Conservation (phyloP, 1,140 invertebrate species). For the Procambarus virginalis region DNA sequence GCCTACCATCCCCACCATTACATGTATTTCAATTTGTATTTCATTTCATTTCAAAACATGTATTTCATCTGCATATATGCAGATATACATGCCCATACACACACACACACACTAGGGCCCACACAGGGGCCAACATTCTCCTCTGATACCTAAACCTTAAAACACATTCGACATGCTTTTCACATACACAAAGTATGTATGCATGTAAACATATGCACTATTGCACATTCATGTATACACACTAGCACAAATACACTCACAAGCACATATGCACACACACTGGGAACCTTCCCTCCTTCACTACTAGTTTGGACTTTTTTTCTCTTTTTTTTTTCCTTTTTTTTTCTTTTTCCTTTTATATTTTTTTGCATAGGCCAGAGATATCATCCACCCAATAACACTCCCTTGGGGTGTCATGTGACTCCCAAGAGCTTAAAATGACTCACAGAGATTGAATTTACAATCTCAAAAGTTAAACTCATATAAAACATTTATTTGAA, state of each 20-base stretch:
- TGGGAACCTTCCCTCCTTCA: slow-evolving; percentile 31
- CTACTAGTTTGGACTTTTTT: slow-evolving; percentile 28
- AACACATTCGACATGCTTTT: too few relatives aligned
- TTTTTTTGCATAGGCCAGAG: slow-evolving; percentile 55
- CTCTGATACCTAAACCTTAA: too few relatives aligned
- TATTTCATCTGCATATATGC: too few relatives aligned
- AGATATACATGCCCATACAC: background rate
- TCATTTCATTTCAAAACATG: too few relatives aligned
- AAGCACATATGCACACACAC: slow-evolving; percentile 1
- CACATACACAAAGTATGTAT: too few relatives aligned
- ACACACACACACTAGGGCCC: background rate
- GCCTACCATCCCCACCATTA: background rate
- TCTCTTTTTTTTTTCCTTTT: background rate
- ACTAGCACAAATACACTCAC: slow-evolving; percentile 34
- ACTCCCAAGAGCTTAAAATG: slow-evolving; percentile 26
- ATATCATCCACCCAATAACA: slow-evolving; percentile 38
- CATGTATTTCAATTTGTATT: background rate
- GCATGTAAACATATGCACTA: too few relatives aligned
- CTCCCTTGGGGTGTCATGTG: slow-evolving; percentile 47
- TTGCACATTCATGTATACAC: slow-evolving; percentile 30
- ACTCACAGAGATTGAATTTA: slow-evolving; percentile 31
- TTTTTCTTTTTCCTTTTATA: slow-evolving; percentile 30
- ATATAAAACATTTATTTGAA: slow-evolving; percentile 53
- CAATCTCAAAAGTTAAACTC: slow-evolving; percentile 52
- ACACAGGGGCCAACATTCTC: too few relatives aligned